Evolutionary conservation across 2,797 vertebrate species (phyloP).

Genomic region (Gymnopithys bicolor): DNA sequence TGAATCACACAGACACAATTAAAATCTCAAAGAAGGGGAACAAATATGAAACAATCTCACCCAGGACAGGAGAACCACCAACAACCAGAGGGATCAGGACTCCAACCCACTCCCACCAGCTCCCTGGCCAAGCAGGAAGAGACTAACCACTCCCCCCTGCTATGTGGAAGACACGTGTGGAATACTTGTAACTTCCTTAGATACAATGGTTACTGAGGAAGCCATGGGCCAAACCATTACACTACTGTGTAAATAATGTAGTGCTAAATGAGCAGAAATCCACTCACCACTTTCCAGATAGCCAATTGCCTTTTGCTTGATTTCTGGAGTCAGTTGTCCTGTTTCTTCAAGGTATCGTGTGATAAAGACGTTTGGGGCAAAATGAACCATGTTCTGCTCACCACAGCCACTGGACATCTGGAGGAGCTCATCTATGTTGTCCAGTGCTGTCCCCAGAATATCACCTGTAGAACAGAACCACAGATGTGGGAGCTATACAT

Average conservation of each 20-base stretch:
- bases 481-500: not conserved
- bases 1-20: no score
- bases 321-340: constrained; percentile 80
- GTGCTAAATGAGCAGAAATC: not conserved
- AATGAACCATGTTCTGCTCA: constrained; percentile 90
- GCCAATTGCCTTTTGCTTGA: constrained; percentile 72
- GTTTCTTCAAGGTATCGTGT: constrained; percentile 86
- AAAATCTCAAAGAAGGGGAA: no score
- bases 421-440: constrained; percentile 85
- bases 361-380: constrained; percentile 88
- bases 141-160: no score
- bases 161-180: no score
- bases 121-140: no score
- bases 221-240: no score
- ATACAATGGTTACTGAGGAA: no score
- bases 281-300: constrained; percentile 84
- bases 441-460: constrained; percentile 85
- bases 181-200: no score
- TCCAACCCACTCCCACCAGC: no score
- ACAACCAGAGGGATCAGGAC: no score
- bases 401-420: constrained; percentile 89
- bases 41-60: no score
- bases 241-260: not conserved
- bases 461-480: constrained; percentile 78
- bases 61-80: no score